Evolutionary conservation across 1,140 invertebrate genomes (phyloP).

Genomic region (Drosophila insularis): DNA sequence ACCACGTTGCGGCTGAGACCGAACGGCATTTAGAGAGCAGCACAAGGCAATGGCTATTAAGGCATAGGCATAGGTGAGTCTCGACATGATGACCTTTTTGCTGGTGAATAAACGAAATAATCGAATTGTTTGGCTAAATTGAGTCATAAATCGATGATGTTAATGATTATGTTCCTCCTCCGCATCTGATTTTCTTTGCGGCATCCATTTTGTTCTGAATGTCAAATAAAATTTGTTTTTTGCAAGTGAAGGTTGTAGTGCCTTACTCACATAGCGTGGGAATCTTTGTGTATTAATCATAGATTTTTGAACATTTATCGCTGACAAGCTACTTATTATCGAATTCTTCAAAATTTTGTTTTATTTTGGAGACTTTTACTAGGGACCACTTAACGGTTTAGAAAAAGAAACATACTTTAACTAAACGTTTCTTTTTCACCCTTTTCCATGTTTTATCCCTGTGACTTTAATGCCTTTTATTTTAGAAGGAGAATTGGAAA

Average conservation of each 20-base stretch:
- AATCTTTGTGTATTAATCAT: not conserved
- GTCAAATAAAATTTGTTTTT: slow-evolving; percentile 46
- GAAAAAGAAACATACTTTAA: too few relatives aligned
- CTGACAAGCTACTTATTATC: too few relatives aligned
- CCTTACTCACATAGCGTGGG: slow-evolving; percentile 5
- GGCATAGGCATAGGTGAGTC: slow-evolving; percentile 58
- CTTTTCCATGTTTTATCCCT: too few relatives aligned
- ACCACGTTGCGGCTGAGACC: slow-evolving; percentile 75
- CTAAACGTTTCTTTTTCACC: too few relatives aligned
- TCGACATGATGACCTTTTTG: slow-evolving; percentile 79
- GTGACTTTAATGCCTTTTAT: too few relatives aligned
- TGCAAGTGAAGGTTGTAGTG: slow-evolving; percentile 39
- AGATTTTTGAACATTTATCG: too few relatives aligned
- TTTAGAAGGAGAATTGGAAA: too few relatives aligned
- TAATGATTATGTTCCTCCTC: slow-evolving; percentile 6
- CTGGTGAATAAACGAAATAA: slow-evolving; percentile 15
- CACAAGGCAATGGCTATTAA: slow-evolving; percentile 54
- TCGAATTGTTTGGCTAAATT: slow-evolving; percentile 30
- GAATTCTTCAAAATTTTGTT: too few relatives aligned
- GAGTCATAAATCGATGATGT: slow-evolving; percentile 45
- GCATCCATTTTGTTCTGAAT: slow-evolving; percentile 40
- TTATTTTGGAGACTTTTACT: too few relatives aligned
- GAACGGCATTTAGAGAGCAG: slow-evolving; percentile 51
- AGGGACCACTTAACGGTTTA: too few relatives aligned
- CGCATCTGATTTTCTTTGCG: slow-evolving; percentile 23